Base-by-base conservation (phyloP, 2,888 invertebrate genomes). In the Alcis repandata region DNA sequence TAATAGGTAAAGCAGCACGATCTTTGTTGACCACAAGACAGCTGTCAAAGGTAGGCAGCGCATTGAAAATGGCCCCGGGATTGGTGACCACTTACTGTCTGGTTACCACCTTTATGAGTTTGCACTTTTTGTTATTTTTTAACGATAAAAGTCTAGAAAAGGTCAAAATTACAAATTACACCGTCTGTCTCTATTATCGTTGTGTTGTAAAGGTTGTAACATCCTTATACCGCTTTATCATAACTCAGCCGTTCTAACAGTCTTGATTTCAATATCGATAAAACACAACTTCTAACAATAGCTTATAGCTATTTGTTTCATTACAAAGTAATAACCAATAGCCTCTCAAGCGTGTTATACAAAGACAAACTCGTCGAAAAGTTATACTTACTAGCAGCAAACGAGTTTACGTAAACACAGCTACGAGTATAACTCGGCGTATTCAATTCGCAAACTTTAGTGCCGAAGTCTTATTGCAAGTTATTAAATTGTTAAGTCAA, bases 391-490 rank as follows among this genome's bases (percentile, higher is more conserved):
- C 9, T 8, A 38, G 11, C 45, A 57, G 27, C 22, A 20, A 49
- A 45, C 19, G 57, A 52, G 46, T 57, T 60, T 51, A 41, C 46
- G 60, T 46, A 4, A 27, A 52, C 57, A 33, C 1, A 46, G 57
- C 51, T 66, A 61, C 38, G 43, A 40, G 49, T 15, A 49, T 59
- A 60, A 56, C 60, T 59, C 9, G 61, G 67, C 67, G 62, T 67
- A 72, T 70, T 65, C 52, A 58, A 67, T 63, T 61, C 53, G 49
- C 46, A 46, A 72, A 72, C 61, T 70, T 70, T 53, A 54, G 17
- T 56, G 51, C 33, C 46, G 53, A 56, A 56, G 19, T 59, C 51
- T 59, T 58, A 51, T 56, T 64, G 51, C 62, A 59, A 67, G 67
- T 67, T 65, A 59, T 68, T 65, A 59, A 61, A 63, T 70, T 60